These are phyloP conservation scores for Choreutis nemorana DNA, from an alignment of 2,888 invertebrate species.

Conservation along the genomic window DNA sequence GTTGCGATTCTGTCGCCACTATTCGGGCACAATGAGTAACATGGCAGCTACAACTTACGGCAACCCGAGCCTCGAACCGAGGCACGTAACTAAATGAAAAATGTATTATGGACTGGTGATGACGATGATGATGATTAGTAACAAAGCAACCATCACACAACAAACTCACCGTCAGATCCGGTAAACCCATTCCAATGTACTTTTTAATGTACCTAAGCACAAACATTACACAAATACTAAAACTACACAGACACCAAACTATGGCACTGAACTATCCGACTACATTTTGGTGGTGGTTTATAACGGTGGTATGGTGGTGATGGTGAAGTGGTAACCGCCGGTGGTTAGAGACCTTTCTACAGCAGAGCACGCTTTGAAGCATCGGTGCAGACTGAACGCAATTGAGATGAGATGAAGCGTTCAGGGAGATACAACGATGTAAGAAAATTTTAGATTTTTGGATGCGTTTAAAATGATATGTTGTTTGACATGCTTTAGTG, in stretches of 20 bases:
- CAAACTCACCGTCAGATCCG: constrained; percentile 52
- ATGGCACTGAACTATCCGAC: constrained; percentile 11
- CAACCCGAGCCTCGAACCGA: too few relatives aligned
- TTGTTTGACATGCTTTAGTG: too few relatives aligned
- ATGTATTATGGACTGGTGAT: too few relatives aligned
- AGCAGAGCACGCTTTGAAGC: constrained; percentile 58
- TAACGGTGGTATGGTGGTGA: constrained; percentile 9
- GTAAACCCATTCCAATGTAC: constrained; percentile 51
- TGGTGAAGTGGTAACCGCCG: constrained; percentile 10
- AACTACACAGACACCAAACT: constrained; percentile 26
- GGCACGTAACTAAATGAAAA: too few relatives aligned
- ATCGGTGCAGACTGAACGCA: constrained; percentile 42
- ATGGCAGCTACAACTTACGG: too few relatives aligned
- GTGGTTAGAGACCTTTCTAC: constrained; percentile 43
- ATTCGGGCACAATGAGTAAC: too few relatives aligned
- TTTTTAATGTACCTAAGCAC: constrained; percentile 42
- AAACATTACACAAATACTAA: constrained; percentile 38
- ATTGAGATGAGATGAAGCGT: constrained; percentile 9
- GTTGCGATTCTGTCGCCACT: too few relatives aligned
- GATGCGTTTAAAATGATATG: too few relatives aligned
- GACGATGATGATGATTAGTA: too few relatives aligned
- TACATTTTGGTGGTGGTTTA: constrained; percentile 11
- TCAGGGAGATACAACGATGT: not conserved
- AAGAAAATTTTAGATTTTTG: too few relatives aligned
- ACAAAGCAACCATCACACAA: too few relatives aligned